Conservation (phyloP, 2,888 invertebrate species). For the Rhamphomyia laevipes region DNA sequence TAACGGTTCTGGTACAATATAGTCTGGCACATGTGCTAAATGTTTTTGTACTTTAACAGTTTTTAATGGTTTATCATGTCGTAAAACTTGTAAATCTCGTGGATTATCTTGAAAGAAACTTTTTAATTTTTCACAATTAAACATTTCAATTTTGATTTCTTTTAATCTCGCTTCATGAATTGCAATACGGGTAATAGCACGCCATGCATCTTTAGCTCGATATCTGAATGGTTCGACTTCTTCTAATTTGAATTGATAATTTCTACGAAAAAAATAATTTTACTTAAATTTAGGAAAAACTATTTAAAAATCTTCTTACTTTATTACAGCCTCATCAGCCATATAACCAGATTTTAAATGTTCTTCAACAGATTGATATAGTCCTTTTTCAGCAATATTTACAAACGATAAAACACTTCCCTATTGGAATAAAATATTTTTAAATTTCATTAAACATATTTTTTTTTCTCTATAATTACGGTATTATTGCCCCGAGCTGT, state of each 20-base stretch:
- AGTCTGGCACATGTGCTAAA: constrained; percentile 84
- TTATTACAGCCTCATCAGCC: constrained; percentile 50
- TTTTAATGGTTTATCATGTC: constrained; percentile 77
- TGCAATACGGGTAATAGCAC: constrained; percentile 85
- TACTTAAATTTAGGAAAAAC: not conserved
- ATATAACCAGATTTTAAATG: constrained; percentile 55
- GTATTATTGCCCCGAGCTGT: constrained; percentile 80
- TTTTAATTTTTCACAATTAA: constrained; percentile 85
- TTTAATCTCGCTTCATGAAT: constrained; percentile 88
- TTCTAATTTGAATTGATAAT: constrained; percentile 87
- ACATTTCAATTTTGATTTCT: constrained; percentile 89
- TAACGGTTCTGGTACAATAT: constrained; percentile 70
- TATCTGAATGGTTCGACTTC: constrained; percentile 96
- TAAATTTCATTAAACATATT: constrained; percentile 5
- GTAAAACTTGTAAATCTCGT: constrained; percentile 67
- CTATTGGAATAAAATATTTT: constrained; percentile 32
- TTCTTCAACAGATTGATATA: constrained; percentile 65
- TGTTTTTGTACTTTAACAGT: constrained; percentile 75
- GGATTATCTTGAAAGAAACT: constrained; percentile 90
- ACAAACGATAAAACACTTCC: constrained; percentile 86
- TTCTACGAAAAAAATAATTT: constrained; percentile 40
- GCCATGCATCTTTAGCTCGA: constrained; percentile 89
- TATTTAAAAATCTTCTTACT: constrained; percentile 27
- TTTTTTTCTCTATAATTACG: constrained; percentile 31
- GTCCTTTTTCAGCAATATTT: constrained; percentile 59